Evolutionary conservation across 2,888 invertebrate species (phyloP).

Genomic region (Xestia sexstrigata): DNA sequence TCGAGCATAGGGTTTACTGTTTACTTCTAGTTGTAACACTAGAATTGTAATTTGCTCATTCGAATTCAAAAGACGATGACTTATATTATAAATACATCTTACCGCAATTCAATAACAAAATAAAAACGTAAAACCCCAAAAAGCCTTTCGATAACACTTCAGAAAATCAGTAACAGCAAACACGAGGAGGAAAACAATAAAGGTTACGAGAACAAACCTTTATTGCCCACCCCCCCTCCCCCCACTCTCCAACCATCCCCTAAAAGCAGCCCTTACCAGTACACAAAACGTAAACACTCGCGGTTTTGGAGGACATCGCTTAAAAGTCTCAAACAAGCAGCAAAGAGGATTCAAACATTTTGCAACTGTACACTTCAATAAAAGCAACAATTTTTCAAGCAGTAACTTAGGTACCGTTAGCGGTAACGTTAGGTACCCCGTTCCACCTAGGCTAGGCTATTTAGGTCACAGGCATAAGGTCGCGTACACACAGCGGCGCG

Average conservation of each 20-base stretch:
- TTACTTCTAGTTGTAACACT: not conserved
- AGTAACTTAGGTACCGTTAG: slow-evolving; percentile 13
- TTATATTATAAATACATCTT: not conserved
- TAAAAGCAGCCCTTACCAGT: slow-evolving; percentile 22
- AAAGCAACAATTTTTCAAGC: slow-evolving; percentile 24
- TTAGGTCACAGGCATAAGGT: slow-evolving; percentile 70
- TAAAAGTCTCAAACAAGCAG: slow-evolving; percentile 23
- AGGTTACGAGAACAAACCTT: slow-evolving; percentile 8
- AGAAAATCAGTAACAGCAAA: slow-evolving; percentile 16
- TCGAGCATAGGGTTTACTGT: not conserved
- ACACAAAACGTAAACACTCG: slow-evolving; percentile 39
- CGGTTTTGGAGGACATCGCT: slow-evolving; percentile 31
- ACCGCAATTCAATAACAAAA: not conserved
- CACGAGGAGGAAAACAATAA: slow-evolving; percentile 22
- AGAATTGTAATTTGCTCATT: not conserved
- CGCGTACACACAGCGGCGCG: slow-evolving; percentile 32
- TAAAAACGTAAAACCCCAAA: slow-evolving; percentile 5
- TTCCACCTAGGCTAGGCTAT: slow-evolving; percentile 61
- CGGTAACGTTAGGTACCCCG: slow-evolving; percentile 27
- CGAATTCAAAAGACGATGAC: not conserved
- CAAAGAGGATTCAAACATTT: slow-evolving; percentile 5
- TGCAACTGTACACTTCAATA: slow-evolving; percentile 18
- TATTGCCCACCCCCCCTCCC: no score
- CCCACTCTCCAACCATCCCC: not conserved
- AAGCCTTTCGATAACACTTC: slow-evolving; percentile 6